Evolutionary conservation across 2,888 invertebrate genomes (phyloP).

Genomic region (Pycnomerus fuliginosus): DNA sequence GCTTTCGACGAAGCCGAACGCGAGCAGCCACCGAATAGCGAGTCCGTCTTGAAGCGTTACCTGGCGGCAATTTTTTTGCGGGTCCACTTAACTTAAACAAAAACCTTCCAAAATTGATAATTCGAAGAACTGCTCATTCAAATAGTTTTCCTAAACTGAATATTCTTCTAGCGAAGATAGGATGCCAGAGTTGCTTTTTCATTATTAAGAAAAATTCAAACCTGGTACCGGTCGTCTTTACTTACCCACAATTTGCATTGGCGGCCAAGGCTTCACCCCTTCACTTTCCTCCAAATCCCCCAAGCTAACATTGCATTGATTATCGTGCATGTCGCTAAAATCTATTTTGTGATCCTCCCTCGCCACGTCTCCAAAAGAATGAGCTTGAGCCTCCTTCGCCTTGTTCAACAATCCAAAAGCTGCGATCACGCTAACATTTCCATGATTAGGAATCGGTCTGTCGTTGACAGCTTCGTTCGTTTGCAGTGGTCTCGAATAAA

Average conservation of each 20-base stretch:
- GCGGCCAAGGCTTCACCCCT: constrained; percentile 68
- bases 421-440: constrained; percentile 74
- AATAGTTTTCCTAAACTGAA: too few species aligned
- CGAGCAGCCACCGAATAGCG: too few species aligned
- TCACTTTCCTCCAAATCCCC: constrained; percentile 58
- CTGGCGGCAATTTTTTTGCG: too few species aligned
- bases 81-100: too few species aligned
- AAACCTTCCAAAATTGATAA: too few species aligned
- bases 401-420: constrained; percentile 84
- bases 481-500: constrained; percentile 74
- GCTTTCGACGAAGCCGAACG: too few species aligned
- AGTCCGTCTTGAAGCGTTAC: too few species aligned
- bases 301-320: constrained; percentile 70
- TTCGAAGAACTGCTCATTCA: too few species aligned
- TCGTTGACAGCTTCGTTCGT: constrained; percentile 75
- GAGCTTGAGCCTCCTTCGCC: constrained; percentile 80
- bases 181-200: too few species aligned
- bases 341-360: constrained; percentile 75
- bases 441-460: constrained; percentile 43
- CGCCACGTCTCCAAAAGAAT: constrained; percentile 71
- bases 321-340: constrained; percentile 71
- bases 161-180: too few species aligned
- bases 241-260: constrained; percentile 59
- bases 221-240: neutral
- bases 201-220: neutral